Evolutionary conservation across 2,113 vertebrate species (phyloP).

Genomic region (Crotophaga sulcirostris): DNA sequence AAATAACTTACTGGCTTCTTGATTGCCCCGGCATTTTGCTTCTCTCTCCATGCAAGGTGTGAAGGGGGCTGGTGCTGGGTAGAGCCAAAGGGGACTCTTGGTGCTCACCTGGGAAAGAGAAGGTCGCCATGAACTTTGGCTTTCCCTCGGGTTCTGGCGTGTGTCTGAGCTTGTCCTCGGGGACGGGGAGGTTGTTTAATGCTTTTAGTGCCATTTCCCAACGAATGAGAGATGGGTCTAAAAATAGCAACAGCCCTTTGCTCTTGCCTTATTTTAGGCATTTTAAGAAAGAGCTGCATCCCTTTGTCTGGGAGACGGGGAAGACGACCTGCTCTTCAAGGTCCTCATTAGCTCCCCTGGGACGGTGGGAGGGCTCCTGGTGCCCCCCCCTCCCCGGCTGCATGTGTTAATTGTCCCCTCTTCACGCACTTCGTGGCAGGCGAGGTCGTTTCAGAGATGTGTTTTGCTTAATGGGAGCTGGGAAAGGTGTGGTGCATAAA

Average conservation of each 20-base stretch:
- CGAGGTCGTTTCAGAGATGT: conserved; percentile 36
- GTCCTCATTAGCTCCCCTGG: conserved; percentile 44
- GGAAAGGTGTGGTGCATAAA: conserved; percentile 27
- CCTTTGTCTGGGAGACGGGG: conserved; percentile 67
- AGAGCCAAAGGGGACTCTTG: neutral
- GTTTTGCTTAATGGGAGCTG: conserved; percentile 36
- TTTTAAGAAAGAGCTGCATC: conserved; percentile 72
- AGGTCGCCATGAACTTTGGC: neutral
- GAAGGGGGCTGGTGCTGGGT: neutral
- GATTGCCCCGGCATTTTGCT: neutral
- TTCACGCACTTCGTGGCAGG: conserved; percentile 11
- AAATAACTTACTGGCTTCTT: conserved; percentile 33
- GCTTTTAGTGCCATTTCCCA: conserved; percentile 67
- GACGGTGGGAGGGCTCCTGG: neutral
- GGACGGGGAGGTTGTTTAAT: neutral
- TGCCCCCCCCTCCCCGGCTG: neutral
- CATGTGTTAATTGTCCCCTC: conserved; percentile 14
- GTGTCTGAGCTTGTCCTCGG: neutral
- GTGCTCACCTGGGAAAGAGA: neutral
- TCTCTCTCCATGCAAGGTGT: neutral
- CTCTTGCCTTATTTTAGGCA: conserved; percentile 71
- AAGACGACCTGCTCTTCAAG: conserved; percentile 42
- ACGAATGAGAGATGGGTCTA: conserved; percentile 78
- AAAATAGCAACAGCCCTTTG: conserved; percentile 83
- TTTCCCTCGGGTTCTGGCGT: neutral